A percentile compares a stretch with the other conserved stretches of the same genome.
phyloP scores from a whole-genome alignment of 2,797 vertebrate genomes.

The Ibycter americanus region DNA sequence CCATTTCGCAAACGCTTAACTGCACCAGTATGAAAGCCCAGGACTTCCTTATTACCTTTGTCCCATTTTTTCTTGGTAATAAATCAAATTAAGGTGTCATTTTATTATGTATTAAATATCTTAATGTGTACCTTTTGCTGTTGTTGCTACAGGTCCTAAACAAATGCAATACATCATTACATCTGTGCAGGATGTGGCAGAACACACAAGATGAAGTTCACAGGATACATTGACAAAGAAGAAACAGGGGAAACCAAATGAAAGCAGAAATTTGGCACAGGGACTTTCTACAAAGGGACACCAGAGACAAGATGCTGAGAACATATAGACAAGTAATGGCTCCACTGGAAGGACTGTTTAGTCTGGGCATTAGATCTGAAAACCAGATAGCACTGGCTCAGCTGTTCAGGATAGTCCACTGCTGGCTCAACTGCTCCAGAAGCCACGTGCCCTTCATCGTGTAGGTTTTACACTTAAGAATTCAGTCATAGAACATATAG shows the following conservation, averaged over 20 bases:
- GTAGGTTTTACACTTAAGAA: neutral
- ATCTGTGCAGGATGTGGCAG: neutral
- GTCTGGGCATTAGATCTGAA: neutral
- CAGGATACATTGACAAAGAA: neutral
- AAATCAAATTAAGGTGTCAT: neutral
- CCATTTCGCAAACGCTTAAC: accelerated
- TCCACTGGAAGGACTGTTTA: neutral
- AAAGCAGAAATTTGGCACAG: neutral
- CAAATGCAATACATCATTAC: neutral
- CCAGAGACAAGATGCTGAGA: neutral
- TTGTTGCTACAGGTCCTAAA: neutral
- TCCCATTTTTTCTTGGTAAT: neutral
- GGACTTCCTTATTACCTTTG: neutral
- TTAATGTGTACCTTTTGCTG: neutral
- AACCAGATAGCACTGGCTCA: neutral
- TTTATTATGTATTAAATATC: neutral
- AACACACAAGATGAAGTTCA: neutral
- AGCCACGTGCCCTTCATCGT: neutral
- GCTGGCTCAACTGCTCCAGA: neutral
- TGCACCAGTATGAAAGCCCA: neutral
- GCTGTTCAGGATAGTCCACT: neutral
- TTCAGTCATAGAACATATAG: neutral
- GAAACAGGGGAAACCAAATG: neutral
- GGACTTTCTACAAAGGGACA: neutral
- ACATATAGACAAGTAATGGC: neutral